Conservation (phyloP, 1,140 invertebrate genomes). For the Drosophila chauvacae region DNA sequence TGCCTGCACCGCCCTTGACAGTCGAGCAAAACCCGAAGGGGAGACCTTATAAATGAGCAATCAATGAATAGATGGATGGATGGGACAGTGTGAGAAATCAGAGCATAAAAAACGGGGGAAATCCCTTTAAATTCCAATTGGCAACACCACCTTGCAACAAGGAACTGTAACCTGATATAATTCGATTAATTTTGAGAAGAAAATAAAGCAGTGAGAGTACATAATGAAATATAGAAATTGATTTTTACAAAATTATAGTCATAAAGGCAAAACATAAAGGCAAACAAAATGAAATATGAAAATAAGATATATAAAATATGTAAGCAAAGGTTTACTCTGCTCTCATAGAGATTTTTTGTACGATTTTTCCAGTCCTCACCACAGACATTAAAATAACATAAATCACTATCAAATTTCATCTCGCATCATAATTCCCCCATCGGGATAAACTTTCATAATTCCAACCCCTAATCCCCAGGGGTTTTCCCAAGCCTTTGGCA, state of each 20-base stretch:
- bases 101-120: conserved; percentile 41
- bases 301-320: neutral
- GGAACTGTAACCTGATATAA: conserved; percentile 17
- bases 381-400: conserved; percentile 31
- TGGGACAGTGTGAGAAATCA: conserved; percentile 54
- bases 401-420: conserved; percentile 35
- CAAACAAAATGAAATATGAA: neutral
- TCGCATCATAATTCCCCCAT: conserved; percentile 10
- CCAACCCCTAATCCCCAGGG: conserved; percentile 30
- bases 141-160: conserved; percentile 9
- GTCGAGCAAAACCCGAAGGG: conserved; percentile 7
- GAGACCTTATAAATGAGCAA: conserved; percentile 59
- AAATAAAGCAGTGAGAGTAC: neutral
- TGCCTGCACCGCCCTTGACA: conserved; percentile 31
- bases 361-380: conserved; percentile 10
- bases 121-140: conserved; percentile 10
- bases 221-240: neutral
- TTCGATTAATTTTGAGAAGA: conserved; percentile 1
- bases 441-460: conserved; percentile 21
- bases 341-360: neutral
- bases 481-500: conserved; percentile 26
- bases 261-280: neutral
- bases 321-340: neutral
- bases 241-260: neutral
- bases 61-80: conserved; percentile 46